Conservation (phyloP, 2,113 vertebrate genomes). For the Eudyptes chrysolophus region DNA sequence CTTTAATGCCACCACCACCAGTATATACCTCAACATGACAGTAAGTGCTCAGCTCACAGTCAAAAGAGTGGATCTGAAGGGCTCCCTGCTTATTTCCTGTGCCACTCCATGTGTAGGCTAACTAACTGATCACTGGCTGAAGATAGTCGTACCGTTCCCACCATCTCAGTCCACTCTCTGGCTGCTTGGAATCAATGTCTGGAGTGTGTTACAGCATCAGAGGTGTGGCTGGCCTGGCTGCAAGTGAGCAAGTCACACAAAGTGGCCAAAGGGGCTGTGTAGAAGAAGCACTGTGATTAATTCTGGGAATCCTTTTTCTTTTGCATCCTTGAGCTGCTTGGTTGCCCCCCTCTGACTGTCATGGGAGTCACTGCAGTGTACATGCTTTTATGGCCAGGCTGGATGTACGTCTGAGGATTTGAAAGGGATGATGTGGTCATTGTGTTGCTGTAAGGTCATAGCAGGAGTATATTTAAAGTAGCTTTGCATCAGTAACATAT, state of each 20-base stretch:
- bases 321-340: neutral
- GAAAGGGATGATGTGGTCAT: neutral
- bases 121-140: neutral
- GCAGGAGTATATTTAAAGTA: neutral
- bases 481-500: neutral
- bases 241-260: fast-evolving
- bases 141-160: neutral
- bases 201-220: neutral
- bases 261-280: neutral
- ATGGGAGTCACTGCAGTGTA: neutral
- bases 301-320: neutral
- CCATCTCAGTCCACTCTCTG: neutral
- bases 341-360: neutral
- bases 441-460: neutral
- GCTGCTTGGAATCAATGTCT: neutral
- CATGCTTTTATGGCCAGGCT: neutral
- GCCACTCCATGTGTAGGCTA: neutral
- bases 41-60: neutral
- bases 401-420: neutral
- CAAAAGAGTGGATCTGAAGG: neutral
- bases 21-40: constrained; percentile 59
- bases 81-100: neutral
- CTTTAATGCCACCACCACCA: neutral
- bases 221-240: neutral
- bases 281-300: neutral